Base-by-base conservation (phyloP, 2,797 vertebrate species). In the Prunella strophiata region DNA sequence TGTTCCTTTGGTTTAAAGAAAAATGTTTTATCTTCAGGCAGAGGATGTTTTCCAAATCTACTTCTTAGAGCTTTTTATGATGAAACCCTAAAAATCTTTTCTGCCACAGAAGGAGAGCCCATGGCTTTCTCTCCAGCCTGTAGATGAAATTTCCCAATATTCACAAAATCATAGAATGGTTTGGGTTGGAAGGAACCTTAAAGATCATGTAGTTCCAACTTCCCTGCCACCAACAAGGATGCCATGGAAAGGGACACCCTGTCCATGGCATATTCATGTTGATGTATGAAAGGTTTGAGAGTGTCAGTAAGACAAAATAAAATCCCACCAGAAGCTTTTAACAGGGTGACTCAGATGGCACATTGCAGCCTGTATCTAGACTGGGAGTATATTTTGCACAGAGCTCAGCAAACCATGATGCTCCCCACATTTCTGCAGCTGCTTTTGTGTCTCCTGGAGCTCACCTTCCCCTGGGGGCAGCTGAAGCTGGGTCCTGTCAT, bases 21-120 rank as follows among this genome's bases (percentile, higher is more conserved):
- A 85, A 89, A 63, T 30, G 13, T 82, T 89, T 94, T 66, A 27
- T 91, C 92, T 88, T 77, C 90, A 92, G 67, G 32, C 58, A 73
- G 47, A 86, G 9, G 62, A 73, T 75, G 12, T 29, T 89, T 36
- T 68, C 80, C 79, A 86, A 19, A 84, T 59, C 40, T 66, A 3
- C 36, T 30, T 74, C 54, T 72, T 52, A 54, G 38, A 85, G 21
- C 11, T 87, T 61, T 80, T 48, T 23, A 11, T 45, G 40, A 47
- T 2, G 4, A 57, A 82, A 43, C 11, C 22, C 27, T 86, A 70
- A 73, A 85, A 83, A 32, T 43, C 23, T 16, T 26, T 76, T 61
- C 16, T 72, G 73, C 22, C 19, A 38, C 50, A 50, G 27, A 73
- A 75, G 36, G 17, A 75, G 27, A 66, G 13, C 8, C 6, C 20